phyloP scores from a whole-genome alignment of 2,888 invertebrate genomes.

The Lycophotia porphyrea region DNA sequence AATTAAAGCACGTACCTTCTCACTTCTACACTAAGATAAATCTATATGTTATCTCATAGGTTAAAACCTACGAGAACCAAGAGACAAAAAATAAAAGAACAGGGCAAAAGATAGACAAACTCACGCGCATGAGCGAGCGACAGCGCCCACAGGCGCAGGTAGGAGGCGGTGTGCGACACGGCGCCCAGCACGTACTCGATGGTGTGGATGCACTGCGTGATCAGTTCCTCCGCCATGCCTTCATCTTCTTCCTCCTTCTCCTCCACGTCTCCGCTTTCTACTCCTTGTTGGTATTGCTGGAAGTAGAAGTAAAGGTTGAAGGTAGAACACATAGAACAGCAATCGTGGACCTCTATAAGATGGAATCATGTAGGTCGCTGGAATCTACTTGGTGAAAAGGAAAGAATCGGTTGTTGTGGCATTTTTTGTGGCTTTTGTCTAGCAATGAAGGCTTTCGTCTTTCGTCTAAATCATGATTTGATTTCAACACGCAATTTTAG shows the following conservation, averaged over 20 bases:
- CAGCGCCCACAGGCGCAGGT: constrained; percentile 96
- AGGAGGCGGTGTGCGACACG: constrained; percentile 97
- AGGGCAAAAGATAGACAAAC: constrained; percentile 73
- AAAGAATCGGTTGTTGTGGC: not conserved
- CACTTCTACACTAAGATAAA: not conserved
- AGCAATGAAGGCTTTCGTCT: not conserved
- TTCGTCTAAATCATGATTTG: not conserved
- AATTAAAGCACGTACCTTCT: not conserved
- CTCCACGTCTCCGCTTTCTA: constrained; percentile 79
- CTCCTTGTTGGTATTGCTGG: constrained; percentile 81
- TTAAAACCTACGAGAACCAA: not conserved
- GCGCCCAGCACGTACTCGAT: constrained; percentile 97
- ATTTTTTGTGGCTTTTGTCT: not conserved
- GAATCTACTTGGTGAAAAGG: not conserved
- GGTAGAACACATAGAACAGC: not conserved
- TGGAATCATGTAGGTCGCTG: not conserved
- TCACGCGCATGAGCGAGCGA: constrained; percentile 96
- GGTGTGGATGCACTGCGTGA: constrained; percentile 96
- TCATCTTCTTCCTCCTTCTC: constrained; percentile 81
- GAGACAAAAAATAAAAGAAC: not conserved
- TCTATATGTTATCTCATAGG: too few relatives aligned
- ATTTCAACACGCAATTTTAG: not conserved
- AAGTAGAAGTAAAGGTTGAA: not conserved
- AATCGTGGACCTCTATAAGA: not conserved
- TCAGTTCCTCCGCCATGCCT: constrained; percentile 93